Evolutionary conservation across 2,797 vertebrate species (phyloP), one percentile per base, ranked within the genome.

Genomic region (Phataginus tetradactyla): DNA sequence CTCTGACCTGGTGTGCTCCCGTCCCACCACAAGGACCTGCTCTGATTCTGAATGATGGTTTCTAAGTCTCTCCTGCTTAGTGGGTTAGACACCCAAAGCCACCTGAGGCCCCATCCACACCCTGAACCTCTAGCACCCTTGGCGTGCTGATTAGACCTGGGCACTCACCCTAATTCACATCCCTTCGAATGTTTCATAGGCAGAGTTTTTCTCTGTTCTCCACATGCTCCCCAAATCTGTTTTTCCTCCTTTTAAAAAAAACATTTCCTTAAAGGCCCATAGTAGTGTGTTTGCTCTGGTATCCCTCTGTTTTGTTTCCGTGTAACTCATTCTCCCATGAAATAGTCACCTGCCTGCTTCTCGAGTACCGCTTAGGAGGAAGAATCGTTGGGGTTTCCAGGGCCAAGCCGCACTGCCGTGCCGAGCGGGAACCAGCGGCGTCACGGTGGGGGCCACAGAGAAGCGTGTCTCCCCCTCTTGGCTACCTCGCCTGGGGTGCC

Each of bases 341-440:
- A 32, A 17, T 0, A 29, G 71, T 9, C 14, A 4, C 23, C 14
- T n/a, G 3, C 1, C 3, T 6, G 23, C 18, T 51, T 86, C 63
- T 59, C 55, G 9, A 7, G 53, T 61, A 32, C 32, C 68, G 74
- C 66, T 59, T 21, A 20, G 7, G 37, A 55, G 32, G 10, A 51
- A 42, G 32, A 51, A 39, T 4, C 5, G 1, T 42, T 29, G 6
- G 7, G 3, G 51, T 51, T 25, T 45, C 15, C 20, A 21, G 87
- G 1, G 9, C 14, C 63, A 18, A n/a, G 15, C 10, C 0, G 2
- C 45, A 9, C 45, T 9, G 10, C 45, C 11, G 11, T 3, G 45
- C 45, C 45, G 45, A 45, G 10, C 42, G n/a, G 63, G 51, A 17
- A 74, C 18, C 13, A 5, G 21, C 55, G 1, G 8, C 18, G 8